Percentiles rank a stretch among this genome's conserved stretches.
phyloP scores from a whole-genome alignment of 2,888 invertebrate species.

The Epistrophe grossulariae region DNA sequence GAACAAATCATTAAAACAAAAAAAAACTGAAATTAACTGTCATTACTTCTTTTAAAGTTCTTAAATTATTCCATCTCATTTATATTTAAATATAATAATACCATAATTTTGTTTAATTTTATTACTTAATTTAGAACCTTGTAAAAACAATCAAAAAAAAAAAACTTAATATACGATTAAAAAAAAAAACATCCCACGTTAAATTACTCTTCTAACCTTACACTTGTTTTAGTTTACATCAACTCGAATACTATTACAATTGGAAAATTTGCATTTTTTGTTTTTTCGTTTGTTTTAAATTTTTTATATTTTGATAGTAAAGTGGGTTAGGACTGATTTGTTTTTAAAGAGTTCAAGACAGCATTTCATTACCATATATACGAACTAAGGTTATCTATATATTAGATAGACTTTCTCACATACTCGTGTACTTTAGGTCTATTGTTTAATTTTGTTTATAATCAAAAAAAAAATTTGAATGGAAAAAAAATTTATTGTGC shows the following conservation, averaged over 20 bases:
- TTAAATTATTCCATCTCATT: background rate
- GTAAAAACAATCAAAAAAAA: background rate
- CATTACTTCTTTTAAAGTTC: background rate
- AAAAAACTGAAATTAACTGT: background rate
- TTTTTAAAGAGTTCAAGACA: conserved; percentile 2
- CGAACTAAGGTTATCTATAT: background rate
- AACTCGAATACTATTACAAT: background rate
- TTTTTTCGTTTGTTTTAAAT: background rate
- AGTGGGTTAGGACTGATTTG: conserved; percentile 18
- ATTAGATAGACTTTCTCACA: background rate
- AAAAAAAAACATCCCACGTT: background rate
- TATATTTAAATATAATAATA: background rate
- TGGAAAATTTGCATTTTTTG: background rate
- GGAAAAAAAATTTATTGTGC: background rate
- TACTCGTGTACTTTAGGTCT: conserved; percentile 12
- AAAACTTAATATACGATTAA: background rate
- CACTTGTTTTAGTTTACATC: background rate
- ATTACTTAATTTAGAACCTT: background rate
- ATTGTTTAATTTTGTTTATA: background rate
- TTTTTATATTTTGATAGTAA: background rate
- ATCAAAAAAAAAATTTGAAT: background rate
- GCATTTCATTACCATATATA: background rate
- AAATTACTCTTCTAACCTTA: background rate
- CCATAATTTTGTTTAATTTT: background rate
- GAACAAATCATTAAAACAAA: background rate